phyloP scores from a whole-genome alignment of 2,797 vertebrate genomes.

The Hoplostethus mediterraneus region DNA sequence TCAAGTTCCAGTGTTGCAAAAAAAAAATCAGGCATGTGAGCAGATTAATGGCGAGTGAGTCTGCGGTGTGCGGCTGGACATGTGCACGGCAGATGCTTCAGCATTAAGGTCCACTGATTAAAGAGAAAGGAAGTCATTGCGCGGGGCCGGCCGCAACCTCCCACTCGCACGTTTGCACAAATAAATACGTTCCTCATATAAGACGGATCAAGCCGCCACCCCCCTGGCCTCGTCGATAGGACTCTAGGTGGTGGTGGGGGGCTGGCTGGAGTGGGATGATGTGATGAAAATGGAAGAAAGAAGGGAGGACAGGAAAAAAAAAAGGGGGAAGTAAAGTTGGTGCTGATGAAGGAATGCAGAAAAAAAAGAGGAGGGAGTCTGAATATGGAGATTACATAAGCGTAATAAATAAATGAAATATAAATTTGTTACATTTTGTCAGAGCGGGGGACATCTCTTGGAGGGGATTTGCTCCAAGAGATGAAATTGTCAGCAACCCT shows the following conservation, averaged over 20 bases:
- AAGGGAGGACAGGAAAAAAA: background rate
- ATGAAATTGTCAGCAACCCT: background rate
- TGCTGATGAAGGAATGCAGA: background rate
- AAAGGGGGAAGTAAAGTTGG: too few species aligned
- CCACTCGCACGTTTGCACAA: conserved; percentile 13
- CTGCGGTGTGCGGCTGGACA: conserved; percentile 30
- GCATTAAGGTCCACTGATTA: conserved; percentile 33
- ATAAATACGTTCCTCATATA: conserved; percentile 26
- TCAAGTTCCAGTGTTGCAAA: background rate
- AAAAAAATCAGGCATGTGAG: background rate
- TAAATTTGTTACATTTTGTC: background rate
- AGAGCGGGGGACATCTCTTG: background rate
- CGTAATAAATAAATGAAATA: background rate
- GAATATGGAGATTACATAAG: background rate
- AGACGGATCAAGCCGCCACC: background rate
- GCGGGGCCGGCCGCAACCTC: conserved; percentile 18
- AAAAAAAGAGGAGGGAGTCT: background rate
- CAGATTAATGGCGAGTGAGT: conserved; percentile 33
- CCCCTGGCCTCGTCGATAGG: background rate
- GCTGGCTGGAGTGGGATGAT: conserved; percentile 26
- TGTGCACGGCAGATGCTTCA: conserved; percentile 64
- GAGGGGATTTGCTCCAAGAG: background rate
- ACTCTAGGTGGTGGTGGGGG: background rate
- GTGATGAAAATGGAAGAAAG: conserved; percentile 4
- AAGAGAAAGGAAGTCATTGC: conserved; percentile 9